Evolutionary conservation across 2,888 invertebrate species (phyloP).

Genomic region (Elmis aenea): DNA sequence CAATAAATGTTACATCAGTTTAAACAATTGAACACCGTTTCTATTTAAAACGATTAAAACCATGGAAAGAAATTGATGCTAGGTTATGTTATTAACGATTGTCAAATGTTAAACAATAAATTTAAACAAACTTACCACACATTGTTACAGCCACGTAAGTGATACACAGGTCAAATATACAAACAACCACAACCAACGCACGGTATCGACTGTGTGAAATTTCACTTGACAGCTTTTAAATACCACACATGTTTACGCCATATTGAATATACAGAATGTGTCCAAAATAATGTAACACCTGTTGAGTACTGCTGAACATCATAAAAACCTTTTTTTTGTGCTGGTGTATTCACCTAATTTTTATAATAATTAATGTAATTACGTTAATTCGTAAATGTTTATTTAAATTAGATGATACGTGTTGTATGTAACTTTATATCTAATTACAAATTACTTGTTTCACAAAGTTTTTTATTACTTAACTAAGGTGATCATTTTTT

Average conservation of each 20-base stretch:
- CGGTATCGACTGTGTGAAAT: constrained; percentile 18
- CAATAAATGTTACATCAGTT: no score
- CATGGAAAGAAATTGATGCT: no score
- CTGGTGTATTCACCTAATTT: not conserved
- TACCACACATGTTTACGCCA: constrained; percentile 11
- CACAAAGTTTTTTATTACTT: no score
- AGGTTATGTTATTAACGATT: no score
- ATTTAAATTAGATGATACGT: no score
- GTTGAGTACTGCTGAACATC: not conserved
- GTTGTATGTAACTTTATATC: no score
- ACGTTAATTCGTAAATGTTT: not conserved
- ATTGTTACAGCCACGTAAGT: constrained; percentile 20
- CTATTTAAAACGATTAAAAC: no score
- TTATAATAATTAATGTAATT: not conserved
- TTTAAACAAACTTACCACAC: constrained; percentile 25
- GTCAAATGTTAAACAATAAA: no score
- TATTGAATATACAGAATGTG: constrained; percentile 1
- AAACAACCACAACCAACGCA: constrained; percentile 5
- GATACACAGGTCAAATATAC: no score
- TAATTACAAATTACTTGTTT: no score
- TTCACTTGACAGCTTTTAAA: constrained; percentile 19
- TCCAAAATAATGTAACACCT: constrained; percentile 1
- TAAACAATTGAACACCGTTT: no score
- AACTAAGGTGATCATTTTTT: no score
- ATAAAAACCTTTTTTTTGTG: not conserved